Evolutionary conservation across 2,888 invertebrate genomes (phyloP).

Genomic region (Noctua janthe): DNA sequence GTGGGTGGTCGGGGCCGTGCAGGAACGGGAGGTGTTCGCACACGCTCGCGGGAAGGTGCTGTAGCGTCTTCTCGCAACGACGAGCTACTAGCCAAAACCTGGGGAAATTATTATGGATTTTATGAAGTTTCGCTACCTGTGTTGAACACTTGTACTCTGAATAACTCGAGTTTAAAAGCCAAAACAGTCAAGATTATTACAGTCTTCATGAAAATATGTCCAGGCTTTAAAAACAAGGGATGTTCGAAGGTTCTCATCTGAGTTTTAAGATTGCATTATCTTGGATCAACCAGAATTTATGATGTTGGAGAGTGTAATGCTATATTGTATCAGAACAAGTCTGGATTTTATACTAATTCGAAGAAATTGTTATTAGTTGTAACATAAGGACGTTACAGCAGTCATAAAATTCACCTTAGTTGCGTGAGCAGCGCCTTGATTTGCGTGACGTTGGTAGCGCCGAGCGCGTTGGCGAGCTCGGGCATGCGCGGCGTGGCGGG

Average conservation of each 20-base stretch:
- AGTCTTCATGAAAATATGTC: not conserved
- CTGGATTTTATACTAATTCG: not conserved
- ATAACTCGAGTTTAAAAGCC: not conserved
- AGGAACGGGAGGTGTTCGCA: constrained; percentile 96
- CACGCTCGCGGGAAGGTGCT: constrained; percentile 97
- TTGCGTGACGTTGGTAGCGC: constrained; percentile 75
- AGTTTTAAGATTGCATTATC: not conserved
- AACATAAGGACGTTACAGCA: not conserved
- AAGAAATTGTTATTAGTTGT: not conserved
- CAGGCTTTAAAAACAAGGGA: not conserved
- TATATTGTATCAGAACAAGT: not conserved
- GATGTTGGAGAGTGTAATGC: not conserved
- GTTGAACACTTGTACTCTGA: not conserved
- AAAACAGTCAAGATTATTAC: not conserved
- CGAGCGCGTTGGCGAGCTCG: constrained; percentile 95
- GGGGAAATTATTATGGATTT: not conserved
- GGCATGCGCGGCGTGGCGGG: constrained; percentile 94
- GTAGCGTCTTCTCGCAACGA: constrained; percentile 98
- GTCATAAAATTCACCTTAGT: constrained; percentile 83
- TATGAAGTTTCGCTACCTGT: not conserved
- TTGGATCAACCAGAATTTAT: not conserved
- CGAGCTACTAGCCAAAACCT: constrained; percentile 98
- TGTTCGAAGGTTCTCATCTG: not conserved
- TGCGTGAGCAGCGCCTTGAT: constrained; percentile 84
- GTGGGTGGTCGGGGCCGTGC: constrained; percentile 94